Conservation (phyloP, 2,797 vertebrate genomes). For the Neomorphus geoffroyi region DNA sequence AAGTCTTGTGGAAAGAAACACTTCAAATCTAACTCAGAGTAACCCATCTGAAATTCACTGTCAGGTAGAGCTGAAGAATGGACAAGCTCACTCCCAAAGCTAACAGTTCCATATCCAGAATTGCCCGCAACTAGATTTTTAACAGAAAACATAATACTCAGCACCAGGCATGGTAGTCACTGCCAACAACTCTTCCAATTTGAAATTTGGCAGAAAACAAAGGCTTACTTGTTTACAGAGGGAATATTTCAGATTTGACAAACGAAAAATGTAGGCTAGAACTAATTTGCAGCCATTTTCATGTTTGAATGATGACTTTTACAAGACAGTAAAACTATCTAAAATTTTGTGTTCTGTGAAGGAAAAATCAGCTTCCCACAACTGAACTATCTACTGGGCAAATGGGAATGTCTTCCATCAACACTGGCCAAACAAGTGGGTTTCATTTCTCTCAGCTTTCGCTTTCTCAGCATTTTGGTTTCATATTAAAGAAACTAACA, state of each 20-base stretch:
- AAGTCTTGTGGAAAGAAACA: neutral
- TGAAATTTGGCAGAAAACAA: neutral
- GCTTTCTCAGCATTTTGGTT: neutral
- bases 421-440: neutral
- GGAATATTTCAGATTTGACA: neutral
- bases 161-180: fast-evolving
- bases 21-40: neutral
- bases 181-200: neutral
- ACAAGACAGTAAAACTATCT: neutral
- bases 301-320: fast-evolving
- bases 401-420: neutral
- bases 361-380: neutral
- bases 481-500: neutral
- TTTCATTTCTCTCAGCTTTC: neutral
- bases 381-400: neutral
- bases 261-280: fast-evolving
- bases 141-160: neutral
- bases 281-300: neutral
- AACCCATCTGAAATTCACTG: neutral
- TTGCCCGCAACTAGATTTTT: neutral
- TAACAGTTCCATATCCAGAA: neutral
- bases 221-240: neutral
- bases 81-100: neutral
- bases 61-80: neutral
- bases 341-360: fast-evolving